Conservation (phyloP, 2,113 vertebrate genomes). For the Zapornia atra region DNA sequence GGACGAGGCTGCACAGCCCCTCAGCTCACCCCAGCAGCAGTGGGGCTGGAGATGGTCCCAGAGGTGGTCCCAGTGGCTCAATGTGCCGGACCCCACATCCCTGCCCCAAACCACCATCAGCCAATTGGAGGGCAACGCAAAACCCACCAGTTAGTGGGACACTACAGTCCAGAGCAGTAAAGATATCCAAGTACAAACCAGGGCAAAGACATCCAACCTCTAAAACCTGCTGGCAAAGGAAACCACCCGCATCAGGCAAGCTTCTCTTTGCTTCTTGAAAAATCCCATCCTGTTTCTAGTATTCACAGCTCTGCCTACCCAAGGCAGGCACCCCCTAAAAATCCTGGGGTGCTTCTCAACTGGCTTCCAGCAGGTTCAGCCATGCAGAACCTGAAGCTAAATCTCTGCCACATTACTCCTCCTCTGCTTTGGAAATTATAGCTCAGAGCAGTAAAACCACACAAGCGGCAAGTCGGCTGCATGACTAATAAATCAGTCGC, state of each 20-base stretch:
- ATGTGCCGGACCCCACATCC: too few relatives aligned
- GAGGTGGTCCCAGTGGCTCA: background rate
- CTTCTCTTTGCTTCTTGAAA: background rate
- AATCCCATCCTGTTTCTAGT: background rate
- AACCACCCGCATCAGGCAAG: accelerated
- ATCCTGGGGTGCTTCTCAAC: background rate
- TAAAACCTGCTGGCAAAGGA: background rate
- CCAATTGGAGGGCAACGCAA: background rate
- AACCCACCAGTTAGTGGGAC: background rate
- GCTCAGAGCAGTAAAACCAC: background rate
- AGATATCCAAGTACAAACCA: background rate
- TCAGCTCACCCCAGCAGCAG: accelerated
- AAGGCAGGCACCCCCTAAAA: background rate
- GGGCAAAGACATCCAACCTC: background rate
- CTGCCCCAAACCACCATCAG: background rate
- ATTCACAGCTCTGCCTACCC: background rate
- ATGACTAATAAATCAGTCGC: background rate
- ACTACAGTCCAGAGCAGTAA: background rate
- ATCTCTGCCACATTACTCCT: background rate
- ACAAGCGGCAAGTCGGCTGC: background rate
- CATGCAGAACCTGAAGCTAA: background rate
- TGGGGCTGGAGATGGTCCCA: background rate
- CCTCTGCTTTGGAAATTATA: background rate
- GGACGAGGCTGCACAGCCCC: accelerated
- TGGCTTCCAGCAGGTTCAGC: background rate